These are phyloP conservation scores for Coluber constrictor DNA, from an alignment of 2,797 vertebrate genomes.

Conservation along the genomic window DNA sequence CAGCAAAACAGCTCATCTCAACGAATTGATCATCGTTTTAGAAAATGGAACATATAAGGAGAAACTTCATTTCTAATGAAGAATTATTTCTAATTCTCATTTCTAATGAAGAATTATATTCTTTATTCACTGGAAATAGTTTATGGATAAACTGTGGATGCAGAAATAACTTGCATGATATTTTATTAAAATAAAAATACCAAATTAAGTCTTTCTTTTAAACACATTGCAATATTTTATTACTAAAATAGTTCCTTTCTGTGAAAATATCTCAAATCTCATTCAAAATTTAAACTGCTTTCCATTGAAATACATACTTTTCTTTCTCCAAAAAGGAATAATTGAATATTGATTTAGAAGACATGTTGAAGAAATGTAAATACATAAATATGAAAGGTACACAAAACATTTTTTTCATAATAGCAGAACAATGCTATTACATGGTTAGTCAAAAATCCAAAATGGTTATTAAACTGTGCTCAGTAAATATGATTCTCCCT, in stretches of 20 bases:
- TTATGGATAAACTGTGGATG: not conserved
- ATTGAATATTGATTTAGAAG: not conserved
- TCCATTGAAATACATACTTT: not conserved
- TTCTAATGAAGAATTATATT: not conserved
- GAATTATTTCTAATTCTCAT: not conserved
- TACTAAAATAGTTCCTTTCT: not conserved
- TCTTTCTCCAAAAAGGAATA: not conserved
- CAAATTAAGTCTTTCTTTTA: not conserved
- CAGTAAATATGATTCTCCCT: not conserved
- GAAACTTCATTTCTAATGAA: not conserved
- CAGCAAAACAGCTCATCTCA: not conserved
- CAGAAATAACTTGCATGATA: not conserved
- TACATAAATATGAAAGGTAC: not conserved
- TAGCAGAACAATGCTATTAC: not conserved
- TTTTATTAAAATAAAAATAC: not conserved
- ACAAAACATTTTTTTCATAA: not conserved
- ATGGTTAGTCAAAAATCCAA: not conserved
- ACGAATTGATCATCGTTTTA: not conserved
- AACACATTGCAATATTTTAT: not conserved
- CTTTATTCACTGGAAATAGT: not conserved
- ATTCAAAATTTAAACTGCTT: not conserved
- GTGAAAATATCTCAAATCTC: not conserved
- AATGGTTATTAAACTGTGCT: not conserved
- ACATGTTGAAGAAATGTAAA: not conserved
- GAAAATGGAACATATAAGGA: not conserved